Evolutionary conservation across 2,113 vertebrate species (phyloP), one percentile per base, ranked within the genome.

Genomic region (Silurus glanis): DNA sequence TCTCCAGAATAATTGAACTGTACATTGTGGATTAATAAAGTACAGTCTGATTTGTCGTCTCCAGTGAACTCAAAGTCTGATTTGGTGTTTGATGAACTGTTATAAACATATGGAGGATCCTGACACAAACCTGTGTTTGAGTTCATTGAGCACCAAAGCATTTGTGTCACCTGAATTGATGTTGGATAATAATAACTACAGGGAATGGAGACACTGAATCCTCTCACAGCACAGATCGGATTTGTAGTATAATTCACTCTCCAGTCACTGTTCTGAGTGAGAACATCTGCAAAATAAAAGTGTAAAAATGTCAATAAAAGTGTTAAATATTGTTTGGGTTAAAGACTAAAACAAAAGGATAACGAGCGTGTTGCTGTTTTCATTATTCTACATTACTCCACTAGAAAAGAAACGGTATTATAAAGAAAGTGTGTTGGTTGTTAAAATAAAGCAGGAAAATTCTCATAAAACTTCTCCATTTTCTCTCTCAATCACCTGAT

Each of bases 1-100:
- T 0, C n/a, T 80, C 61, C 87, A 85, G 80, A 81, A 82, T 85
- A 49, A 55, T 7, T 16, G 23, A 17, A 47, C 71, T 83, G 83
- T 37, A 85, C 80, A 80, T 88, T 56, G 8, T 78, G 85, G 83
- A 91, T 91, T 76, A 81, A 78, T 37, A 88, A 71, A 81, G 62
- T 86, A 53, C 88, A 91, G 71, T 87, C 5, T 49, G 87, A 88
- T 58, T 21, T 53, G 23, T 87, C 51, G 37, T 88, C 37, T 28
- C 83, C 88, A 80, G 17, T 56, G 59, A 81, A 71, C 9, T 66
- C 23, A 69, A 87, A 85, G 21, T 81, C 86, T 6, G 80, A 82
- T 0, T 12, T 75, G 16, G 37, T 16, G 37, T n/a, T 3, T n/a
- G 25, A 10, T 21, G 23, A 0, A 25, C 83, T 90, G 55, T 88